Evolutionary conservation across 1,140 invertebrate species (phyloP), one percentile per base, ranked within the genome.

Genomic region (Drosophila saltans): DNA sequence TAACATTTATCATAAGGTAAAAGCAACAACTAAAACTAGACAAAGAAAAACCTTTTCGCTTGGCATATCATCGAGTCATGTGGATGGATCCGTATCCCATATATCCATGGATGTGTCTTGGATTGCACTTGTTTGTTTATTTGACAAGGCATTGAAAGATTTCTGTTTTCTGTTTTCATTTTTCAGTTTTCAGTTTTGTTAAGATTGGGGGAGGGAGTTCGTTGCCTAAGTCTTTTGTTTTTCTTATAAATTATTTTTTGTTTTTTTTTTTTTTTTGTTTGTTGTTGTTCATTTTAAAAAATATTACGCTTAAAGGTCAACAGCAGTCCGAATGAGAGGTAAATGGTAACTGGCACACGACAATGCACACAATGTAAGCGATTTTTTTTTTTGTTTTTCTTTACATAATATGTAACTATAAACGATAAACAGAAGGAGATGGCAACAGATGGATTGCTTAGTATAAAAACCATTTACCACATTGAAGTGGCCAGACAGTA

Each of bases 191-290:
- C 3, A 11, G n/a, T 40, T 62, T 72, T 36, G 33, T 36, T 72
- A 59, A 39, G 16, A 16, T 16, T 16, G 16, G 68, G 64, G 66
- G 48, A 66, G 76, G 72, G 73, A 74, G 86, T 90, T 90, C 72
- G 86, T 86, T 86, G 81, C 86, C 77, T 78, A 90, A 90, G 88
- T 90, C 86, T 90, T 90, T 90, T 86, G 86, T 90, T 75, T 81
- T 69, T 58, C 58, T 67, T 80, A 66, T 64, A 59, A 56, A 67
- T 74, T 69, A 60, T 74, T 73, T 60, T 56, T 40, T 61, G 55
- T 43, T 60, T 56, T 40, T 61, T 57, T 43, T 24, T 16, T 16
- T 56, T 40, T 61, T 57, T 43, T 24, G 0, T 16, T 16, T 16
- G 16, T 16, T 16, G 16, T 16, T 16, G 16, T 16, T 62, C 52